Evolutionary conservation across 2,797 vertebrate genomes (phyloP), one percentile per base, ranked within the genome.

Genomic region (Erithacus rubecula): DNA sequence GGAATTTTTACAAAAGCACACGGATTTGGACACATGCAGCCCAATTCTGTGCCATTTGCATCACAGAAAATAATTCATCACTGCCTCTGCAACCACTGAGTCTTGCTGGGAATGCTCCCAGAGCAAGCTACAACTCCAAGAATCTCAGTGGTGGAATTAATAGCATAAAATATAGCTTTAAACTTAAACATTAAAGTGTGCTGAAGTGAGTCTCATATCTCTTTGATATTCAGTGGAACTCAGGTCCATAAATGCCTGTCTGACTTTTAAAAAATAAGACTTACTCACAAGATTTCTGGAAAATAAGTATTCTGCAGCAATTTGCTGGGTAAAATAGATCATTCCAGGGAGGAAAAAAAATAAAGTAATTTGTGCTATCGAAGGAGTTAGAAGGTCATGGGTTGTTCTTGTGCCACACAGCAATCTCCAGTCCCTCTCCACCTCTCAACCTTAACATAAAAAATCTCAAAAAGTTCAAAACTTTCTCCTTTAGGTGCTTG

Each of bases 261-360:
- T 95, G 75, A 77, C 86, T 95, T 95, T 83, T 88, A 51, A 93
- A 62, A 79, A 81, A 81, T 59, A 39, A 58, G 43, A 47, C 53
- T 77, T 81, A 43, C 43, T 72, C 60, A 91, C 21, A 81, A 71
- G 51, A 58, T 86, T 88, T 90, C 72, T 69, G 53, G 68, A 93
- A 93, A 94, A 83, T 85, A 76, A 63, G 30, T 65, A 76, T 76
- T 72, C 71, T 65, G 72, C 77, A 92, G 51, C 44, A 79, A 67
- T 77, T 76, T 84, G 10, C 53, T 84, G 23, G 59, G 12, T 87
- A 82, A 82, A 77, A 82, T 43, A 56, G 43, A 37, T 34, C 51
- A 58, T 67, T 86, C 16, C 15, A 55, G 64, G 89, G 55, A 55
- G 16, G 11, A 0, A n/a, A 62, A 62, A 55, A 41, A 84, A 60